phyloP scores from a whole-genome alignment of 2,113 vertebrate genomes.

The Odontophorus gujanensis region DNA sequence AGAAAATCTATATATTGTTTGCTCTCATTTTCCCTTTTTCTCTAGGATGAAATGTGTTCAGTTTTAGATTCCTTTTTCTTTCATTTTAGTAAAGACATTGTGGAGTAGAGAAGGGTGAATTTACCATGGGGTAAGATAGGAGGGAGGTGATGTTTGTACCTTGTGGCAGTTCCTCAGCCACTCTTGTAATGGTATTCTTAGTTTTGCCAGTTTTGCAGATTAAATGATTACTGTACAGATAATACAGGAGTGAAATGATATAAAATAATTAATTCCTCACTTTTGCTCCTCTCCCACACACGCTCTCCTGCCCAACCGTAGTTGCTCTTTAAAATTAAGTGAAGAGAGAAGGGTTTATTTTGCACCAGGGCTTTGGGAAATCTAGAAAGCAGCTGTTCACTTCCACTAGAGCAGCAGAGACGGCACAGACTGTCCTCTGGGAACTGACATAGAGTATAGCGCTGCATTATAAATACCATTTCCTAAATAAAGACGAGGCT shows the following conservation, averaged over 20 bases:
- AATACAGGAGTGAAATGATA: background rate
- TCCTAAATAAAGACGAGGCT: constrained; percentile 40
- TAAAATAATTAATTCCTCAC: background rate
- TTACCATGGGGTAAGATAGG: fast-evolving
- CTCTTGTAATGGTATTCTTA: fast-evolving
- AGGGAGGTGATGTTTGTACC: background rate
- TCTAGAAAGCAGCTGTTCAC: constrained; percentile 64
- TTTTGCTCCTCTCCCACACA: background rate
- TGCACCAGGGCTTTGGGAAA: constrained; percentile 47
- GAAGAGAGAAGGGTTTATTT: constrained; percentile 58
- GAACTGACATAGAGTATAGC: constrained; percentile 30
- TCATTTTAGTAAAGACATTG: background rate
- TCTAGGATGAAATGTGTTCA: background rate
- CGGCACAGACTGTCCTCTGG: constrained; percentile 18
- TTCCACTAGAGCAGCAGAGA: constrained; percentile 57
- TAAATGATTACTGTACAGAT: background rate
- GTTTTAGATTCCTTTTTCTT: background rate
- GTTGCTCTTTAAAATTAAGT: constrained; percentile 46
- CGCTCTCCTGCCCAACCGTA: background rate
- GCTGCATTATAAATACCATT: constrained; percentile 56
- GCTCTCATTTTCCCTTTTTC: background rate
- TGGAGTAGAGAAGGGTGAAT: background rate
- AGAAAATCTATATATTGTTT: background rate
- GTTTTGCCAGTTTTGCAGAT: background rate
- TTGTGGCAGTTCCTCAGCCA: background rate